phyloP scores from a whole-genome alignment of 1,140 invertebrate species.

The Scaptomyza hsui region DNA sequence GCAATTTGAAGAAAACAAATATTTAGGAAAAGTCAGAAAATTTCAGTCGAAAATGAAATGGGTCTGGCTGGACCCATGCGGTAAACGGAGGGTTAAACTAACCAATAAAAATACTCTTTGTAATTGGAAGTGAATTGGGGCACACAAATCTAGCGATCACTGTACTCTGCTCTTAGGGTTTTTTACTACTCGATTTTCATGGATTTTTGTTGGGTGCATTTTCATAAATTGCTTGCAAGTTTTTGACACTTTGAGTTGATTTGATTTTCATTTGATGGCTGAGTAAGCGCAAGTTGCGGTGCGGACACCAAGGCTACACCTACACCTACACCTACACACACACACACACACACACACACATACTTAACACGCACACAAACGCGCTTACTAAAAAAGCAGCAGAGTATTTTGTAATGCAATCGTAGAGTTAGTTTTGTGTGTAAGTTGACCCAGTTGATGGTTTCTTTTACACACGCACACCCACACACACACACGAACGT shows the following conservation, averaged over 20 bases:
- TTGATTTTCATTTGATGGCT: slow-evolving; percentile 48
- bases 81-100: no score
- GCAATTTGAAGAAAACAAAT: no score
- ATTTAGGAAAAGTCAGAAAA: no score
- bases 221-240: slow-evolving; percentile 75
- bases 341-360: background rate
- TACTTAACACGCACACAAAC: background rate
- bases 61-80: no score
- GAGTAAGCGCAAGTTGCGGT: slow-evolving; percentile 11
- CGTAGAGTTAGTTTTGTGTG: slow-evolving; percentile 33
- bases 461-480: slow-evolving; percentile 2
- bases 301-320: slow-evolving; percentile 19
- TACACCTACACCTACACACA: background rate
- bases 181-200: slow-evolving; percentile 12
- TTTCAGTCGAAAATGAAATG: no score
- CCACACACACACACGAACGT: background rate
- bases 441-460: slow-evolving; percentile 40
- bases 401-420: slow-evolving; percentile 25
- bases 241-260: slow-evolving; percentile 58
- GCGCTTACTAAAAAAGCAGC: background rate
- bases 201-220: slow-evolving; percentile 39
- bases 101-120: no score
- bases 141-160: slow-evolving; percentile 1
- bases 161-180: slow-evolving; percentile 6
- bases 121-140: no score